phyloP scores from a whole-genome alignment of 2,888 invertebrate species.

The Scaptomyza tumidula region DNA sequence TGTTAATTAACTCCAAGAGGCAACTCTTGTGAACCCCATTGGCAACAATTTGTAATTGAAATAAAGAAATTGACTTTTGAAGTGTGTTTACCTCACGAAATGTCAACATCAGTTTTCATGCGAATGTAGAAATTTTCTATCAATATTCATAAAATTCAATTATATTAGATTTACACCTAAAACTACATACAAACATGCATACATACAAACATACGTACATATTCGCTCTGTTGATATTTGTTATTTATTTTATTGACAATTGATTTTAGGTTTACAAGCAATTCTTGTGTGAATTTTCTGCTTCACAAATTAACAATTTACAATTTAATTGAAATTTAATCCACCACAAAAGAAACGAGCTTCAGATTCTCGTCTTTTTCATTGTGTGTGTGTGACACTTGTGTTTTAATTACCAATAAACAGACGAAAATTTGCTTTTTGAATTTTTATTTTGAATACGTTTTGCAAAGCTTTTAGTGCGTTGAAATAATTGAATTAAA shows the following conservation, averaged over 20 bases:
- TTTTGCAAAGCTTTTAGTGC: background rate
- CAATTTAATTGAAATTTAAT: conserved; percentile 63
- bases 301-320: conserved; percentile 31
- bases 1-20: no score
- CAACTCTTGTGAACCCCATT: no score
- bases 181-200: background rate
- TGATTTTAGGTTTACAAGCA: conserved; percentile 33
- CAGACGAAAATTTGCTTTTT: background rate
- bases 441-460: background rate
- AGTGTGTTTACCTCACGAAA: conserved; percentile 27
- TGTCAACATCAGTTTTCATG: conserved; percentile 23
- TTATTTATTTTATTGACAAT: conserved; percentile 24
- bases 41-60: conserved; percentile 29
- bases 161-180: conserved; percentile 60
- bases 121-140: conserved; percentile 6
- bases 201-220: background rate
- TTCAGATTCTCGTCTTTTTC: background rate
- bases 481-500: background rate
- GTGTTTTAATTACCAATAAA: conserved; percentile 15
- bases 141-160: conserved; percentile 47
- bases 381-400: background rate
- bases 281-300: conserved; percentile 22
- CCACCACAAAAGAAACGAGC: conserved; percentile 13
- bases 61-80: conserved; percentile 33
- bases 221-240: conserved; percentile 10